Percentiles rank a stretch among this genome's conserved stretches.
Conservation (phyloP, 2,888 invertebrate genomes). For the Neuroscelio doddi region DNA sequence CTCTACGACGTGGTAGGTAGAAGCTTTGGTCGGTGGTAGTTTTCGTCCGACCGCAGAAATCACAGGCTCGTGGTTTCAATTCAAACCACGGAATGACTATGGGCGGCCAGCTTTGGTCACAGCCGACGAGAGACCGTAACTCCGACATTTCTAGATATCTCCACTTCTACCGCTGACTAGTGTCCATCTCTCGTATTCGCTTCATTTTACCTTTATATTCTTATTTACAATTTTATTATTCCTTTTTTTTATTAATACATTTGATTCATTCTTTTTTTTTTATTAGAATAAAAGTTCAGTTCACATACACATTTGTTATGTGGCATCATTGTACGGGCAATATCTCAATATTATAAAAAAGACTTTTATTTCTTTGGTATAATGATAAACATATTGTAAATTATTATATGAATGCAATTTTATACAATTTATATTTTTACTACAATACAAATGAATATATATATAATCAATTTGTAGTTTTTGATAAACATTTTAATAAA, state of each 20-base stretch:
- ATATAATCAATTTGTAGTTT: too few relatives aligned
- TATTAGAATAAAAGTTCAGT: too few relatives aligned
- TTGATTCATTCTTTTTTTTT: too few relatives aligned
- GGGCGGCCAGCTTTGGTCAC: constrained; percentile 57
- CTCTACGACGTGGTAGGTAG: constrained; percentile 46
- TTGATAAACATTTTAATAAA: too few relatives aligned
- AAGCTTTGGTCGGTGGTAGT: constrained; percentile 58
- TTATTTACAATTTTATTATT: not conserved
- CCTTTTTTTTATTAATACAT: not conserved
- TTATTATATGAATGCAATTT: too few relatives aligned
- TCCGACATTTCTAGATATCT: constrained; percentile 37
- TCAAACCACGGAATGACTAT: constrained; percentile 63
- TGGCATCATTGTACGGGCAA: too few relatives aligned
- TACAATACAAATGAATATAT: too few relatives aligned
- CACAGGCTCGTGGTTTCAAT: constrained; percentile 67
- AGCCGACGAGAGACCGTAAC: constrained; percentile 47
- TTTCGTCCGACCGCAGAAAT: constrained; percentile 67
- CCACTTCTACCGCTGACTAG: constrained; percentile 35
- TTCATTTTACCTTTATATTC: constrained; percentile 39
- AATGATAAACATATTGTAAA: too few relatives aligned
- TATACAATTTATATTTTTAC: too few relatives aligned
- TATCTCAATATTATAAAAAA: too few relatives aligned
- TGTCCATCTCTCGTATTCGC: constrained; percentile 44
- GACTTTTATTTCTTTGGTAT: too few relatives aligned
- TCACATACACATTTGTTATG: too few relatives aligned